Base-by-base conservation (phyloP, 1,140 invertebrate species). In the Euglossa dilemma region DNA sequence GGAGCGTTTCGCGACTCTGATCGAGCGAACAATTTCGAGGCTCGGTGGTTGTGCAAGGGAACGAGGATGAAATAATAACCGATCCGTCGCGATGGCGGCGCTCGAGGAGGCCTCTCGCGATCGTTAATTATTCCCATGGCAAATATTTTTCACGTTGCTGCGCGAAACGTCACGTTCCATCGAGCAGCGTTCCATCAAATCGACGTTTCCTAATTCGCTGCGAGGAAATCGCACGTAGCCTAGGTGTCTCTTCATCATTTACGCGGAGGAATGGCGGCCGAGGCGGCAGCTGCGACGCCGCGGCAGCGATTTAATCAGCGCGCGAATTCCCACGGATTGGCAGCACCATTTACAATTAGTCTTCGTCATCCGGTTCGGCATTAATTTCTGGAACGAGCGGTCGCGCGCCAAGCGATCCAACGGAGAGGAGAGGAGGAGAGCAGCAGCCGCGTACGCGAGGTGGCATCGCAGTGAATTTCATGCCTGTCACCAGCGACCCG, bases 261-360 rank as follows among this genome's bases (percentile, higher is more conserved):
- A 78, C 57, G 54, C 78, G 57, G 36, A n/a, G 47, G 9, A 36
- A 50, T 71, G 56, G 59, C 59, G 57, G 61, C 73, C 54, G 47
- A 18, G 61, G 61, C 61, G 63, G 63, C 73, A 63, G 54, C 83
- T 61, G 76, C 69, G 8, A 11, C 25, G 56, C 36, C n/a, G 28
- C 71, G 74, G 43, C 63, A 50, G 77, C 83, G 69, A 87, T 89
- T 61, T 87, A 84, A 87, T 89, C 80, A 85, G 61, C 63, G 63
- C 72, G 64, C 80, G 52, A 75, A 84, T 90, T 90, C 88, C 72
- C 89, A 90, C 89, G 89, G 71, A 89, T 89, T 84, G 80, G 82
- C 72, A 83, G 76, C 86, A 77, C 69, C 80, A 75, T 86, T 88
- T 88, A 85, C 88, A 89, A 89, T 90, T 89, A 89, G 75, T 83